A percentile compares a stretch with the other conserved stretches of the same genome.
Evolutionary conservation across 2,113 vertebrate genomes (phyloP).

Genomic region (Oriolus oriolus): DNA sequence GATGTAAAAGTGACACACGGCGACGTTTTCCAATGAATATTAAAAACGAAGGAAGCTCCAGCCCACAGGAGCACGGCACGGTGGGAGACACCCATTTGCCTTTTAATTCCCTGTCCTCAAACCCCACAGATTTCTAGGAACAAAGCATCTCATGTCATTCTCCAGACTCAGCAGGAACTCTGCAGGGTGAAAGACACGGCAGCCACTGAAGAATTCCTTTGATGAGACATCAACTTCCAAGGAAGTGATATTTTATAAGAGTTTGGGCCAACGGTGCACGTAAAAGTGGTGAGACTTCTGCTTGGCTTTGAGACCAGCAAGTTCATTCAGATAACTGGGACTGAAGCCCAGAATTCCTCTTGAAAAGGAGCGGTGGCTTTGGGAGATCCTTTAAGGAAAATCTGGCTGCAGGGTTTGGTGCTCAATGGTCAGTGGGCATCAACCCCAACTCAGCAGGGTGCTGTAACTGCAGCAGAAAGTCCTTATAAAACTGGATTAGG

Average conservation of each 20-base stretch:
- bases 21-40: rapidly evolving
- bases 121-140: background rate
- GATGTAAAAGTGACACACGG: background rate
- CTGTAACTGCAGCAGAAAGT: background rate
- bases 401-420: background rate
- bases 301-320: background rate
- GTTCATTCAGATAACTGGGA: background rate
- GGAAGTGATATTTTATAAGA: background rate
- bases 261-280: background rate
- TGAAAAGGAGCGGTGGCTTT: background rate
- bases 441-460: background rate
- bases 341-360: background rate
- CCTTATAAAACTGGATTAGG: background rate
- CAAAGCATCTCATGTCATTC: background rate
- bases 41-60: background rate
- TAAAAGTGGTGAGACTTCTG: background rate
- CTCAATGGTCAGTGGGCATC: rapidly evolving
- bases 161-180: background rate
- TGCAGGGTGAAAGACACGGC: rapidly evolving
- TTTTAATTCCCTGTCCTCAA: background rate
- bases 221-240: background rate
- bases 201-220: background rate
- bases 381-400: background rate
- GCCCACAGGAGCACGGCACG: rapidly evolving
- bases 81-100: rapidly evolving